Evolutionary conservation across 2,888 invertebrate species (phyloP), one percentile per base, ranked within the genome.

Genomic region (Drosophila mulleri): DNA sequence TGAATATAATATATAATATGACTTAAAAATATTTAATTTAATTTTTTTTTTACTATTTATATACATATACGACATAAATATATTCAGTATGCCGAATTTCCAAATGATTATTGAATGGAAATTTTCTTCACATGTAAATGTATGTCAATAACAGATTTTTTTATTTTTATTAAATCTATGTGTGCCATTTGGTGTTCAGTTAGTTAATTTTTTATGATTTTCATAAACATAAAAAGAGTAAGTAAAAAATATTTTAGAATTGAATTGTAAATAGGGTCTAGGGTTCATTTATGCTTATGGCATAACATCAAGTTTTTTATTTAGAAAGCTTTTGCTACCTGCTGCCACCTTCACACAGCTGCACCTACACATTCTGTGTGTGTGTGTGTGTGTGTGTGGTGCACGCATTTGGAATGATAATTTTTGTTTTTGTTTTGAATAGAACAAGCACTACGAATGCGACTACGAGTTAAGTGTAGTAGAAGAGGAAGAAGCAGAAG

Each of bases 361-460:
- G 29, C 39, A 39, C 18, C 23, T 26, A 18, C 45, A 57, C 35
- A 29, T 29, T 4, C 18, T 11, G 18, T 32, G 9, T 42, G 42
- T 42, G 42, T 42, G 42, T 50, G 7, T 7, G 29, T 7, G 7
- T n/a, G n/a, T n/a, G n/a, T n/a, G n/a, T n/a, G n/a, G n/a, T n/a
- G 29, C 12, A 82, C 83, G 83, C 74, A 67, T 53, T 67, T 66
- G 66, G 78, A 80, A 86, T 88, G 68, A 78, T 75, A 82, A 87
- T 82, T 16, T 37, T 20, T 4, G 4, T 9, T 20, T 73, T 26
- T 26, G 26, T 26, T 61, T 42, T 44, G 58, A 69, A 48, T 62
- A 65, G 52, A 35, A 54, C 39, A 72, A 64, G 66, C 35, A 63
- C 64, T 20, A 44, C 32, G 23, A 50, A 20, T 29, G 29, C 20